phyloP scores from a whole-genome alignment of 2,888 invertebrate genomes.

The Philonicus albiceps region DNA sequence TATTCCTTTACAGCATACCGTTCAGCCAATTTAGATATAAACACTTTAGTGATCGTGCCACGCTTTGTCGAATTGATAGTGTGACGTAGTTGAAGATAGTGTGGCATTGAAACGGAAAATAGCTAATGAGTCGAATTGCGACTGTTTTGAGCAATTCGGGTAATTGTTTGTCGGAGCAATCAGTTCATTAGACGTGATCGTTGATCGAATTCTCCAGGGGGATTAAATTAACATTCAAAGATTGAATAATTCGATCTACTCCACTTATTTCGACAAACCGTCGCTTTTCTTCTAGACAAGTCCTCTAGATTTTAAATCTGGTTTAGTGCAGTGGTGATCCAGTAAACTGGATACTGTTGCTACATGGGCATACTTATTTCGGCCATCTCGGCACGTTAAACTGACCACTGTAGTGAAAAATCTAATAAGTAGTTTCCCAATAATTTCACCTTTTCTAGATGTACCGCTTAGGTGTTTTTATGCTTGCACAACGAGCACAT shows the following conservation, averaged over 20 bases:
- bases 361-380: not conserved
- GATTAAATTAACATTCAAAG: not conserved
- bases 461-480: not conserved
- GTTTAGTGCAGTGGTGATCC: not conserved
- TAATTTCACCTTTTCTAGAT: not conserved
- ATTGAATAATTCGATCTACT: not conserved
- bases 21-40: not conserved
- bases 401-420: not conserved
- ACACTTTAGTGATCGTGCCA: not conserved
- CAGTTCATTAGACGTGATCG: not conserved
- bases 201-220: not conserved
- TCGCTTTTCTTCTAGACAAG: not conserved
- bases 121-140: not conserved
- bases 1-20: not conserved
- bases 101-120: not conserved
- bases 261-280: not conserved
- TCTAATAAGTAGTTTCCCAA: not conserved
- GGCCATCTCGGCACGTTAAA: not conserved
- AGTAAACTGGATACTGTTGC: not conserved
- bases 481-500: not conserved
- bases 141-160: not conserved
- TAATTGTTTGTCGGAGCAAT: not conserved
- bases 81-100: not conserved
- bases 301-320: not conserved
- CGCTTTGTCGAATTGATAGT: not conserved